These are phyloP conservation scores for Drosophila anomelani DNA, from an alignment of 2,888 invertebrate species.

Conservation along the genomic window DNA sequence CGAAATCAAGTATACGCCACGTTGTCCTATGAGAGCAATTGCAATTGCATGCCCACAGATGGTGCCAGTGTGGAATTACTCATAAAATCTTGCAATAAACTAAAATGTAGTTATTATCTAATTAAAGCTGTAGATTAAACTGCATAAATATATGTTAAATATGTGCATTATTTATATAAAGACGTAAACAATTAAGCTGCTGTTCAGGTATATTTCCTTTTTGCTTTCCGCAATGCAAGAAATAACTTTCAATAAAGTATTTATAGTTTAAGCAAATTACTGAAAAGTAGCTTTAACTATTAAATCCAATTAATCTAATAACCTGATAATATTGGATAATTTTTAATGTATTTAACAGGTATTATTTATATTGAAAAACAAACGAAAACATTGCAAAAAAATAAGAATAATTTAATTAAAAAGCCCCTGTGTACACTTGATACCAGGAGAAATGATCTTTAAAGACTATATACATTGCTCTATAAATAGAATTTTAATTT, in stretches of 20 bases:
- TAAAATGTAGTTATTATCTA: background rate
- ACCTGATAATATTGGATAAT: too few species aligned
- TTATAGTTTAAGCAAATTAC: background rate
- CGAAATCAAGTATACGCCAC: conserved; percentile 28
- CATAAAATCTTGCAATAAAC: background rate
- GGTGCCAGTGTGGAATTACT: conserved; percentile 2
- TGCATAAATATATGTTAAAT: background rate
- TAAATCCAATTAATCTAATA: background rate
- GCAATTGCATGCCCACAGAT: conserved; percentile 20
- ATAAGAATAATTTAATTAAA: too few species aligned
- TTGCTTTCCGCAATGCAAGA: background rate
- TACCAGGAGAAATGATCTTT: too few species aligned
- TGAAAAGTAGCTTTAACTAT: background rate
- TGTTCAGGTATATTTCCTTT: background rate
- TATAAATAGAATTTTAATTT: too few species aligned
- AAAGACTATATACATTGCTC: too few species aligned
- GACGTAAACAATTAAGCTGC: too few species aligned
- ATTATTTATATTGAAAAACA: too few species aligned
- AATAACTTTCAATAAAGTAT: background rate
- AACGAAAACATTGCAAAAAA: too few species aligned
- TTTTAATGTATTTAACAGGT: too few species aligned
- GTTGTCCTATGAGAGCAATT: background rate
- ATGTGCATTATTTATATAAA: too few species aligned
- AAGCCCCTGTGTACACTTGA: too few species aligned
- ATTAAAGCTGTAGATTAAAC: background rate